Conservation (phyloP, 2,888 invertebrate species). For the Sarcophaga caerulescens region DNA sequence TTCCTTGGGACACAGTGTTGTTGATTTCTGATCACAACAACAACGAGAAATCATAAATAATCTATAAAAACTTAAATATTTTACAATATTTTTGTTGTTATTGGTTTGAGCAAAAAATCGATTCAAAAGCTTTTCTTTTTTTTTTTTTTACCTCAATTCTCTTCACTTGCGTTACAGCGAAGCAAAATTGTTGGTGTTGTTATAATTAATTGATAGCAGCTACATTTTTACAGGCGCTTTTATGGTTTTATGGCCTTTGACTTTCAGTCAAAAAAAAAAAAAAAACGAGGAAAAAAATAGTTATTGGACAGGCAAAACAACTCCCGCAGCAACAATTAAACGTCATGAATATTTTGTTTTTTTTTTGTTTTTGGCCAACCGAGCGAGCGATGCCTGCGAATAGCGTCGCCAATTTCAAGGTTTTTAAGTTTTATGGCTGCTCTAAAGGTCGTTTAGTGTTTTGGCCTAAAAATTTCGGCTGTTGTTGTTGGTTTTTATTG, state of each 20-base stretch:
- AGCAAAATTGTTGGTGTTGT: background rate
- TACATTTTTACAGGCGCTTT: constrained; percentile 43
- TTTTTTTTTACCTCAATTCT: background rate
- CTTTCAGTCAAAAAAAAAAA: too few relatives aligned
- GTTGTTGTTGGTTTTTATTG: background rate
- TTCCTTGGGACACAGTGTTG: too few relatives aligned
- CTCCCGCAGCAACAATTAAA: constrained; percentile 25
- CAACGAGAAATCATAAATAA: too few relatives aligned
- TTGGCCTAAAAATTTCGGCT: background rate
- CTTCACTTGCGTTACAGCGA: background rate
- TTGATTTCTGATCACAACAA: too few relatives aligned
- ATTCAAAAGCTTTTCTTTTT: too few relatives aligned
- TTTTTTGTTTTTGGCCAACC: background rate
- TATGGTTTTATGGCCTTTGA: constrained; percentile 51
- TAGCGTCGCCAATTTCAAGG: constrained; percentile 32
- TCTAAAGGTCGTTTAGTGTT: constrained; percentile 39
- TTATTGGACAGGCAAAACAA: background rate
- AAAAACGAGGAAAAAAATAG: background rate
- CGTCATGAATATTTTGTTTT: too few relatives aligned
- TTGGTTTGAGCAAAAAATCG: background rate
- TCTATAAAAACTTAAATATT: too few relatives aligned
- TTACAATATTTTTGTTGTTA: too few relatives aligned
- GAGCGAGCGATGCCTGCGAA: background rate
- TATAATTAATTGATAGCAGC: constrained; percentile 53
- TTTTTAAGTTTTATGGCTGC: background rate